Evolutionary conservation across 2,888 invertebrate genomes (phyloP).

Genomic region (Pseudoips prasinana): DNA sequence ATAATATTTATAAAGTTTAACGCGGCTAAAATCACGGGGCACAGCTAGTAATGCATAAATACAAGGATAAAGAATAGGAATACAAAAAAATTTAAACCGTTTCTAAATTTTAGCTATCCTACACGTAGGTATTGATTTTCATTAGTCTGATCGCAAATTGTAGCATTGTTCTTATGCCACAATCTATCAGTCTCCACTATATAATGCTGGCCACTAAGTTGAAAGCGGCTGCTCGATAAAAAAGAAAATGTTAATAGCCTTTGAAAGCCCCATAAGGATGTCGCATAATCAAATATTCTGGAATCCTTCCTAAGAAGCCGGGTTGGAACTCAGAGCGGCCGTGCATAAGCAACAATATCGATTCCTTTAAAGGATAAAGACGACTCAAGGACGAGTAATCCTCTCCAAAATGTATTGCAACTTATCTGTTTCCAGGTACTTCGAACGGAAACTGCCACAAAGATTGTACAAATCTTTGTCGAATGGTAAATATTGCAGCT

Average conservation of each 20-base stretch:
- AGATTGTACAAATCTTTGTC: conserved; percentile 30
- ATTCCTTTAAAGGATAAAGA: conserved; percentile 69
- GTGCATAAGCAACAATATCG: conserved; percentile 73
- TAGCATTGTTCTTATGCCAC: conserved; percentile 19
- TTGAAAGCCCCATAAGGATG: conserved; percentile 67
- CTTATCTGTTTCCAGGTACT: conserved; percentile 48
- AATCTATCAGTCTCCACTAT: conserved; percentile 36
- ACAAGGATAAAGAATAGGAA: too few species aligned
- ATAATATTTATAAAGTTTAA: too few species aligned
- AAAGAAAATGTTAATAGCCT: conserved; percentile 60
- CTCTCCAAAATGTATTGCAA: conserved; percentile 50
- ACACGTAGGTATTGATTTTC: too few species aligned
- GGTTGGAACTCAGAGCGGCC: conserved; percentile 44
- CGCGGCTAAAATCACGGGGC: too few species aligned
- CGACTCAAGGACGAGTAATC: conserved; percentile 68
- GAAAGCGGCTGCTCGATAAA: conserved; percentile 46
- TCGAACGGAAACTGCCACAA: conserved; percentile 26
- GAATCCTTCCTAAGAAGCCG: conserved; percentile 63
- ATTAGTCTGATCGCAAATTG: too few species aligned
- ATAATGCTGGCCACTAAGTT: conserved; percentile 45
- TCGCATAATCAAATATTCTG: conserved; percentile 73
- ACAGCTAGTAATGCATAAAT: too few species aligned
- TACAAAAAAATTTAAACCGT: too few species aligned
- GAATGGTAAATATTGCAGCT: conserved; percentile 20
- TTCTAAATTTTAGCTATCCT: too few species aligned